Conservation (phyloP, 2,113 vertebrate species). For the Thryonomys swinderianus region DNA sequence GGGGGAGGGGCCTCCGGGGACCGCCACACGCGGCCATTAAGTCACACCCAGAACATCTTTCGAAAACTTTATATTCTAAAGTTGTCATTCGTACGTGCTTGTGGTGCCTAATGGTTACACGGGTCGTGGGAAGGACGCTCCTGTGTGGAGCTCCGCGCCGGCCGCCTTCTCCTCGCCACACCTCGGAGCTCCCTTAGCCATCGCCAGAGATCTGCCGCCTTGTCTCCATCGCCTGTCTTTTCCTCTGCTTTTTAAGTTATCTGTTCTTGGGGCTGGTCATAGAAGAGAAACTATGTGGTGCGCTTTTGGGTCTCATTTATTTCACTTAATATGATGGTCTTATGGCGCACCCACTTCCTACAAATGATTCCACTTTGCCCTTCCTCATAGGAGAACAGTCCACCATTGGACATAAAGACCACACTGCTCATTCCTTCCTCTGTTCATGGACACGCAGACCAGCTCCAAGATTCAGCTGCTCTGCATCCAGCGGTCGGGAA, state of each 20-base stretch:
- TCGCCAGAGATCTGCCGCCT: not conserved
- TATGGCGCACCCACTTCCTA: not conserved
- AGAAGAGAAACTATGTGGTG: not conserved
- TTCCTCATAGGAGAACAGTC: not conserved
- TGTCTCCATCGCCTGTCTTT: not conserved
- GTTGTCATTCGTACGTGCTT: not conserved
- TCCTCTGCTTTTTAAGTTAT: not conserved
- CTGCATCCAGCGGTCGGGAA: not conserved
- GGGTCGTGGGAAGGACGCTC: not conserved
- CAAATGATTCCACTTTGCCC: not conserved
- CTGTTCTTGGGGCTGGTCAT: not conserved
- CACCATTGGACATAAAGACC: not conserved
- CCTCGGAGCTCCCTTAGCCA: not conserved
- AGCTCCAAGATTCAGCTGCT: not conserved
- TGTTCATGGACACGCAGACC: not conserved
- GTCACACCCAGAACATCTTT: not conserved
- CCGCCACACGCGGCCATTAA: not conserved
- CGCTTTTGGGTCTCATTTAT: not conserved
- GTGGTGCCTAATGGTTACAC: not conserved
- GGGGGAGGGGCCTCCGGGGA: accelerated
- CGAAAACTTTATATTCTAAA: not conserved
- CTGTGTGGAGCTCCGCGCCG: no score
- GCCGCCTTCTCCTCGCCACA: no score
- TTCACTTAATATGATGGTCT: not conserved
- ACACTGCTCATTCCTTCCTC: not conserved